phyloP scores from a whole-genome alignment of 2,113 vertebrate species.

The Phalacrocorax carbo region DNA sequence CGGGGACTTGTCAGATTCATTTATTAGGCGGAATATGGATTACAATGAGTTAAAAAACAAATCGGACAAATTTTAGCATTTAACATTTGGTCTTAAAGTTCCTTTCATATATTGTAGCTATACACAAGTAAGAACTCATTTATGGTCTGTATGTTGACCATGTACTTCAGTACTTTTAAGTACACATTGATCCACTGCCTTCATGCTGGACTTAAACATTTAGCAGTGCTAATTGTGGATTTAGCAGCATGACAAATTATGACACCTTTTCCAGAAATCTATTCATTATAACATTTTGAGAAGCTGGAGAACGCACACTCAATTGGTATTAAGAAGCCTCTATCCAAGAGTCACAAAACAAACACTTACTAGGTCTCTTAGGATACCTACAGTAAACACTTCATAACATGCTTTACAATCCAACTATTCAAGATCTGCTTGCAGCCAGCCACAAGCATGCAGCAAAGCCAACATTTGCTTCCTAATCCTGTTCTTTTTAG shows the following conservation, averaged over 20 bases:
- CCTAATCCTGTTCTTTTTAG: not conserved
- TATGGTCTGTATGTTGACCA: not conserved
- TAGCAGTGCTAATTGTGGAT: not conserved
- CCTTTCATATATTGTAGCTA: not conserved
- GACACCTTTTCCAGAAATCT: not conserved
- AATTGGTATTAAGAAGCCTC: not conserved
- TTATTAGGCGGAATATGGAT: not conserved
- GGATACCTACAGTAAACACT: not conserved
- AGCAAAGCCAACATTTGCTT: not conserved
- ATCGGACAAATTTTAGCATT: not conserved
- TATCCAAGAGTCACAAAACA: not conserved
- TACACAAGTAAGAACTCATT: not conserved
- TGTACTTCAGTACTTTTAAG: not conserved
- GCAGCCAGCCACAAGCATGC: not conserved
- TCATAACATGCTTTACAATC: not conserved
- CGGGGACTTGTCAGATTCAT: not conserved
- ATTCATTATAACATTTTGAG: not conserved
- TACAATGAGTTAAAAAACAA: not conserved
- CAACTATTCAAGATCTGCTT: not conserved
- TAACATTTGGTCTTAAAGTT: not conserved
- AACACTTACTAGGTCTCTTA: not conserved
- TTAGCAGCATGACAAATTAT: not conserved
- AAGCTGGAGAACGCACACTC: not conserved
- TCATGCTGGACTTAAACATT: not conserved
- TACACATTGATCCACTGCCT: not conserved